Base-by-base conservation (phyloP, 2,888 invertebrate species). In the Emmelina monodactyla region DNA sequence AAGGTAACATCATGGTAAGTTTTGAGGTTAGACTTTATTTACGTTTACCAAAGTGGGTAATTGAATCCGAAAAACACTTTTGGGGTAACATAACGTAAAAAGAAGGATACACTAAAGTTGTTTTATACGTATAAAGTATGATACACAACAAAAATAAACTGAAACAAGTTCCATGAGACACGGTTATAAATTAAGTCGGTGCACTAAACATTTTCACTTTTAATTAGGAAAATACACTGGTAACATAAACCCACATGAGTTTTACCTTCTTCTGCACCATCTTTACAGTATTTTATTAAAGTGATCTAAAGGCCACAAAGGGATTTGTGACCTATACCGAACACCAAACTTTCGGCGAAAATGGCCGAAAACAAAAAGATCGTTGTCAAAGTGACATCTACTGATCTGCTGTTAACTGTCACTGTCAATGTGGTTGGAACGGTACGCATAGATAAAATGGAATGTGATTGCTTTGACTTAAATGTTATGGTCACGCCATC, bases 231-330 rank as follows among this genome's bases (percentile, higher is more conserved):
- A 76, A 78, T 76, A 76, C 50, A 54, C 35, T 54, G 55, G 49
- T 53, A 51, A 47, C 56, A 43, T 58, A 60, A 71, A 78, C 73
- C 72, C 73, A 75, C 75, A 70, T 76, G 58, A 60, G 42, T 61
- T 73, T 81, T 76, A 81, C 81, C 81, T 81, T 81, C 79, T 81
- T 81, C 70, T 81, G 81, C 70, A 81, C 81, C 81, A 81, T 81
- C 63, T 76, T 78, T 66, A 59, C 55, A 61, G 50, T 58, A 55
- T 62, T 72, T 72, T 68, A 71, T 49, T 44, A 55, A 47, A 53
- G 66, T 64, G 80, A 81, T 81, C 65, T 67, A 63, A 54, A 54
- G 70, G 73, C 69, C 78, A 78, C 80, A 76, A 66, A 61, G 40
- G 58, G 80, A 81, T 81, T 62, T 75, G 80, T 63, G 75, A 72